phyloP scores from a whole-genome alignment of 2,797 vertebrate species.

The Coendou prehensilis region DNA sequence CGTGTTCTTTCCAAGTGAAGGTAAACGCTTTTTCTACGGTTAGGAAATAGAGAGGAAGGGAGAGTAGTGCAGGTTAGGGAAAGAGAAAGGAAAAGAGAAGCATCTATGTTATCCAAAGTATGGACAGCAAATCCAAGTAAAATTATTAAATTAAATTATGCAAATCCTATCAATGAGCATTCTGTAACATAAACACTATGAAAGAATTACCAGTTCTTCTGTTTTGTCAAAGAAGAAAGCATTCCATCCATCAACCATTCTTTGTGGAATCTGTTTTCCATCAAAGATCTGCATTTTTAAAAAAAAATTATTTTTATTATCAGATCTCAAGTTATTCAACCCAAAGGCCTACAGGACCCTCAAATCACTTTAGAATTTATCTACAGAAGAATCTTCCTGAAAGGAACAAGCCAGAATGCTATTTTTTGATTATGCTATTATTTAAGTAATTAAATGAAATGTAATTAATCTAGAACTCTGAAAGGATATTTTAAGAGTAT shows the following conservation, averaged over 20 bases:
- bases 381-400: conserved; percentile 54
- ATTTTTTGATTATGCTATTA: conserved; percentile 34
- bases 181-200: conserved; percentile 55
- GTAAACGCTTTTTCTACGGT: conserved; percentile 91
- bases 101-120: conserved; percentile 36
- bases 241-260: conserved; percentile 99
- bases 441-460: conserved; percentile 61
- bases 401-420: conserved; percentile 21
- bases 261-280: conserved; percentile 94
- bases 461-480: conserved; percentile 13
- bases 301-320: conserved; percentile 76
- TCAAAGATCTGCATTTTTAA: conserved; percentile 94
- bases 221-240: conserved; percentile 97
- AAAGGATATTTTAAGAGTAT: conserved; percentile 42
- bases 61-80: not conserved
- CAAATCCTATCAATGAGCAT: conserved; percentile 48
- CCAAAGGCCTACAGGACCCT: conserved; percentile 36
- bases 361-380: conserved; percentile 64
- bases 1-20: conserved; percentile 93
- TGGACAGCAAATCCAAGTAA: conserved; percentile 17
- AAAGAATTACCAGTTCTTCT: conserved; percentile 94
- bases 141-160: conserved; percentile 65
- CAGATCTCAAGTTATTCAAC: conserved; percentile 63
- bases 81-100: not conserved
- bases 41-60: not conserved